Evolutionary conservation across 2,113 vertebrate genomes (phyloP).

Genomic region (Ursus arctos): DNA sequence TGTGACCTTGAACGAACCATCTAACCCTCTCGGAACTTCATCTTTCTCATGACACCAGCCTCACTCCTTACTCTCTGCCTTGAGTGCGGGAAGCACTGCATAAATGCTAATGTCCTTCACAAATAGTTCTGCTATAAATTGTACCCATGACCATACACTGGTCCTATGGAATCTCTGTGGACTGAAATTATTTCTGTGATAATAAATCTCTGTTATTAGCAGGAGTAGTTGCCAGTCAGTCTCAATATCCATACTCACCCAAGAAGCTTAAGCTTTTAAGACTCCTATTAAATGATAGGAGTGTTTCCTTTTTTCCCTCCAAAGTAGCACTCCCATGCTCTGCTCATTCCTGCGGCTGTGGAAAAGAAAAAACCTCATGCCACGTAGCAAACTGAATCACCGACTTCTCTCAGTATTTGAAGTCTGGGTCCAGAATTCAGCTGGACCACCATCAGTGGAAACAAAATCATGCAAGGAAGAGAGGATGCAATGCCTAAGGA

Average conservation of each 20-base stretch:
- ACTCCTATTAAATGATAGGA: neutral
- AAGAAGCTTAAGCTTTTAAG: neutral
- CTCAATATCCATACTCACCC: neutral
- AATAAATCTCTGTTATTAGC: constrained; percentile 34
- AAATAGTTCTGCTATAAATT: constrained; percentile 49
- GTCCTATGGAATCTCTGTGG: neutral
- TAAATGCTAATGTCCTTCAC: neutral
- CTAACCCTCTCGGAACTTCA: neutral
- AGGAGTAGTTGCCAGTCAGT: neutral
- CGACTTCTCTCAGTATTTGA: neutral
- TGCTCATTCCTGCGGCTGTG: neutral
- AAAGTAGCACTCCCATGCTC: neutral
- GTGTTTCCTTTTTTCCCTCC: neutral
- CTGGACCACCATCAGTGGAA: neutral
- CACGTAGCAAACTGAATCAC: neutral
- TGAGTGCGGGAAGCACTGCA: neutral
- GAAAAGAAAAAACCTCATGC: neutral
- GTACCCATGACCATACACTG: neutral
- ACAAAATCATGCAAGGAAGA: neutral
- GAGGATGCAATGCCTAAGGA: neutral
- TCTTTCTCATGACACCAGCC: neutral
- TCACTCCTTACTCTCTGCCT: neutral
- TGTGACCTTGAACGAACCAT: neutral
- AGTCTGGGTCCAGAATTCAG: neutral
- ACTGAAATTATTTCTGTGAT: constrained; percentile 47